phyloP scores from a whole-genome alignment of 2,113 vertebrate species.

The Callipepla californica region DNA sequence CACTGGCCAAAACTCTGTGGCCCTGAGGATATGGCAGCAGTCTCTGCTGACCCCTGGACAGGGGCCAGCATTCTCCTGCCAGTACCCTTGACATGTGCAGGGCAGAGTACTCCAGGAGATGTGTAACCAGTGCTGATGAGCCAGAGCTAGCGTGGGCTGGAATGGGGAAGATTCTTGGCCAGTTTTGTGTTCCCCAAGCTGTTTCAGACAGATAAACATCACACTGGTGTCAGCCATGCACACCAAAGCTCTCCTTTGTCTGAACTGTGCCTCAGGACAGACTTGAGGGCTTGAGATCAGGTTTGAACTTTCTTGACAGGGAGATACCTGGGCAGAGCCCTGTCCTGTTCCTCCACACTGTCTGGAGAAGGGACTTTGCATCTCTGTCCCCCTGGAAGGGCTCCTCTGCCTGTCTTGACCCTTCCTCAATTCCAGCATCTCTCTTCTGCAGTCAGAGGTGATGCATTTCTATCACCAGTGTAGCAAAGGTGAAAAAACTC shows the following conservation, averaged over 20 bases:
- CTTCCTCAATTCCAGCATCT: not conserved
- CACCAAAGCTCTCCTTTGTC: not conserved
- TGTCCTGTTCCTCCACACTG: not conserved
- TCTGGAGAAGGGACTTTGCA: not conserved
- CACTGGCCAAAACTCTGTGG: not conserved
- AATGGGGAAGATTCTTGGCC: not conserved
- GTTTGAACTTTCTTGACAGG: not conserved
- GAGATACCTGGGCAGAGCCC: not conserved
- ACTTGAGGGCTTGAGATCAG: not conserved
- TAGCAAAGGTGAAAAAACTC: not conserved
- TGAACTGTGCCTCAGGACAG: not conserved
- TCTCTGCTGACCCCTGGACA: not conserved
- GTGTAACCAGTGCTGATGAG: not conserved
- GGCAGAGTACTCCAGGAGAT: accelerated
- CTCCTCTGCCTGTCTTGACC: not conserved
- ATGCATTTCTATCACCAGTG: not conserved
- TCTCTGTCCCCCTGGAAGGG: not conserved
- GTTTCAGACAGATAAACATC: not conserved
- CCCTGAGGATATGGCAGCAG: not conserved
- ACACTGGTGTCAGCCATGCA: not conserved
- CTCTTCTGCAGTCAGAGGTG: not conserved
- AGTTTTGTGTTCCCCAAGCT: not conserved
- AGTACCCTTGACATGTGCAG: not conserved
- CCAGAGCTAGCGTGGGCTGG: not conserved
- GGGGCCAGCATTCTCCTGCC: not conserved